phyloP scores from a whole-genome alignment of 2,888 invertebrate genomes.

The Arge pagana region DNA sequence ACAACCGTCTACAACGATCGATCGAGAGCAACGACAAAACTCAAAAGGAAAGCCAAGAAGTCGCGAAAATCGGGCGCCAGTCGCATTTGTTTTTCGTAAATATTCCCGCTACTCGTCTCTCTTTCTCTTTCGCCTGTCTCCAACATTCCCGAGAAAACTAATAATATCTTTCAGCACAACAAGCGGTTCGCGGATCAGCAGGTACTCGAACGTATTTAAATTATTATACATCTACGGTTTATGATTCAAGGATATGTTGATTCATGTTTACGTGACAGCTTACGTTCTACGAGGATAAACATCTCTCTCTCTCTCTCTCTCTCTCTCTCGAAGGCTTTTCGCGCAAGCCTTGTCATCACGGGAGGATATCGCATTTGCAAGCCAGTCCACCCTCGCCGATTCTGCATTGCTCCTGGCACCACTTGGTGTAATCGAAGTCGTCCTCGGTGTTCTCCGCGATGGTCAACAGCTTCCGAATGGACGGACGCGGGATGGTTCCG shows the following conservation, averaged over 20 bases:
- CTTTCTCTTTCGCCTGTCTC: not conserved
- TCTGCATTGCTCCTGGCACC: conserved; percentile 70
- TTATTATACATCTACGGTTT: too few relatives aligned
- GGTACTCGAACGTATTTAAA: conserved; percentile 26
- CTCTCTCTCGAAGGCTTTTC: not conserved
- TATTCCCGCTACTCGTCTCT: too few relatives aligned
- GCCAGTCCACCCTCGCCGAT: conserved; percentile 76
- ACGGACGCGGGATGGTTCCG: too few relatives aligned
- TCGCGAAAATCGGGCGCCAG: too few relatives aligned
- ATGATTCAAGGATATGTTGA: conserved; percentile 50
- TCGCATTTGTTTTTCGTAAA: too few relatives aligned
- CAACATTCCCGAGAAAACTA: not conserved
- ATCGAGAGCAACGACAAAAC: too few relatives aligned
- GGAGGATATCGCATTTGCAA: conserved; percentile 75
- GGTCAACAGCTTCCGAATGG: too few relatives aligned
- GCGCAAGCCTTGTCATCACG: conserved; percentile 42
- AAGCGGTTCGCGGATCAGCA: conserved; percentile 16
- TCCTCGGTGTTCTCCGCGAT: not conserved
- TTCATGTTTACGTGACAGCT: conserved; percentile 34
- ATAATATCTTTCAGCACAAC: not conserved
- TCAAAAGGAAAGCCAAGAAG: too few relatives aligned
- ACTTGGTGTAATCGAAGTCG: conserved; percentile 64
- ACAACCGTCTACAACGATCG: too few relatives aligned
- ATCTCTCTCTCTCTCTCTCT: conserved; percentile 2
- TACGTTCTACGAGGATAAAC: not conserved